A percentile compares a stretch with the other conserved stretches of the same genome.
Evolutionary conservation across 1,140 invertebrate genomes (phyloP).

Genomic region (Drosophila subpulchrella): DNA sequence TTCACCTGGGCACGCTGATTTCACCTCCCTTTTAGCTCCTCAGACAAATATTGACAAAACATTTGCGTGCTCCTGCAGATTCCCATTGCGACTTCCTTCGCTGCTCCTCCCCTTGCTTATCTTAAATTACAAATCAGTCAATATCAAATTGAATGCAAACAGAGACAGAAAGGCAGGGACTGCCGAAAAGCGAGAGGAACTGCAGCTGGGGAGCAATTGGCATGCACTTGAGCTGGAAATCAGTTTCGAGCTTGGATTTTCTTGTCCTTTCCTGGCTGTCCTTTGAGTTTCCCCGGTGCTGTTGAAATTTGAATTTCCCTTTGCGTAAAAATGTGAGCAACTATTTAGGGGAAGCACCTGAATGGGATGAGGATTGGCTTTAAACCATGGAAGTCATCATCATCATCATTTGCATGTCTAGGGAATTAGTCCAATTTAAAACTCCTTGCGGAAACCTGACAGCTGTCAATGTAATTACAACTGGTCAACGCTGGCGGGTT

Average conservation of each 20-base stretch:
- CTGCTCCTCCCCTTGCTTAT: constrained; percentile 68
- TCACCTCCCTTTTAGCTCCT: constrained; percentile 8
- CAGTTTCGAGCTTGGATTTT: constrained; percentile 25
- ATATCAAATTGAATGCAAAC: constrained; percentile 76
- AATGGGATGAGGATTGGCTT: neutral
- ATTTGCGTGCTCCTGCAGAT: constrained; percentile 48
- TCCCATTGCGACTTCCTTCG: constrained; percentile 11
- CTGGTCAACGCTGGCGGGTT: constrained; percentile 22
- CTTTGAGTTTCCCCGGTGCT: constrained; percentile 22
- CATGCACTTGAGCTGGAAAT: constrained; percentile 55
- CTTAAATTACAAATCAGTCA: constrained; percentile 83
- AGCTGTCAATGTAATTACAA: constrained; percentile 47
- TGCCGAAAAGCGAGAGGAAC: constrained; percentile 1
- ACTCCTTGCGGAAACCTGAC: constrained; percentile 27
- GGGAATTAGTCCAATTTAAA: constrained; percentile 34
- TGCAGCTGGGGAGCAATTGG: constrained; percentile 40
- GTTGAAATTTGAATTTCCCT: constrained; percentile 32
- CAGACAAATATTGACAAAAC: constrained; percentile 78
- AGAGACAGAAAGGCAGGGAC: constrained; percentile 30
- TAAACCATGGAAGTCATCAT: neutral
- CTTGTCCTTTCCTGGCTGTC: constrained; percentile 8
- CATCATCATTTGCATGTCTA: constrained; percentile 35
- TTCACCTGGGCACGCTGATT: constrained; percentile 33
- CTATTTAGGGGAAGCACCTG: constrained; percentile 8
- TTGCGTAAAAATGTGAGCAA: constrained; percentile 32